Evolutionary conservation across 1,140 invertebrate species (phyloP).

Genomic region (Chelonus insularis): DNA sequence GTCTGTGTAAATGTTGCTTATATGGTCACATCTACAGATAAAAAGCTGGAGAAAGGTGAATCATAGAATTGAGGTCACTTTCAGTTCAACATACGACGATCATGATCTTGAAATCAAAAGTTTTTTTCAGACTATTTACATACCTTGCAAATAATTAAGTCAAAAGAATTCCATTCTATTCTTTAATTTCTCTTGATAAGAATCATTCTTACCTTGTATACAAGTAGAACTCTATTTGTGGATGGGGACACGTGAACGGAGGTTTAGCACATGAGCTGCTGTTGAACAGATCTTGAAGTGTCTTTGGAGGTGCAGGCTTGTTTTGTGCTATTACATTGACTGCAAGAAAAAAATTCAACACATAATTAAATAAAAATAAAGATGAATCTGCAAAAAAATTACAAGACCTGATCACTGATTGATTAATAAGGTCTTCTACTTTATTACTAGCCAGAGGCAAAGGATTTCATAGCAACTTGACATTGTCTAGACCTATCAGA

Average conservation of each 20-base stretch:
- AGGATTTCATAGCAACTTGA: neutral
- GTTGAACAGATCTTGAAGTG: constrained; percentile 72
- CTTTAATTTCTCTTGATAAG: neutral
- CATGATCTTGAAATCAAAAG: constrained; percentile 59
- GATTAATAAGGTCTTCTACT: no score
- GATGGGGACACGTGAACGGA: constrained; percentile 78
- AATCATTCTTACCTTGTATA: constrained; percentile 72
- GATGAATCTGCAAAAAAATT: neutral
- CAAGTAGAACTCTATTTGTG: constrained; percentile 79
- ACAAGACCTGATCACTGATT: no score
- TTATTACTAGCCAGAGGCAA: neutral
- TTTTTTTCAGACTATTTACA: constrained; percentile 13
- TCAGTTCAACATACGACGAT: constrained; percentile 50
- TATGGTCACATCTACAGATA: neutral
- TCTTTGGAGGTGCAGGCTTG: no score
- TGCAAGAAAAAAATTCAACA: constrained; percentile 29
- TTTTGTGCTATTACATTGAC: constrained; percentile 49
- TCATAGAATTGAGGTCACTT: constrained; percentile 54
- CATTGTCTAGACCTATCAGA: constrained; percentile 1
- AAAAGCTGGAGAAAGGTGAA: constrained; percentile 50
- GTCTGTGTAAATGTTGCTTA: neutral
- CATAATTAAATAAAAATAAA: neutral
- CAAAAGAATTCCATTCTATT: neutral
- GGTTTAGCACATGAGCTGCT: constrained; percentile 80
- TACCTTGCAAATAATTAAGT: neutral